Base-by-base conservation (phyloP, 1,140 invertebrate species). In the Physella acuta region DNA sequence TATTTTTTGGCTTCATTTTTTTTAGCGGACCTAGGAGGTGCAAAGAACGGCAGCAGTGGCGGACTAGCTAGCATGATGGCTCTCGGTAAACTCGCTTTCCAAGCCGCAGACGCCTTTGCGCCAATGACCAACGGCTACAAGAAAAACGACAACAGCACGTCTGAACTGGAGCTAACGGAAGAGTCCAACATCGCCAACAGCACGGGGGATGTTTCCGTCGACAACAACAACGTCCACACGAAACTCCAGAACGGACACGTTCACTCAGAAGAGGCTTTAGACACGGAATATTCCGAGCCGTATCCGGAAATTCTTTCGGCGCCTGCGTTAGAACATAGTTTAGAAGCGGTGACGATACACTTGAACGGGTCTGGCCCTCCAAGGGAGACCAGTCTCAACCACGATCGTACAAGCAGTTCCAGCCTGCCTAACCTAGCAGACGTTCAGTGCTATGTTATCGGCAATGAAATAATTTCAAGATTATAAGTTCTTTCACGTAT, bases 31-130 rank as follows among this genome's bases (percentile, higher is more conserved):
- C n/a, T n/a, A n/a, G 14, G 14, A n/a, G 16, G n/a, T 60, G 8
- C 36, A 2, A 66, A 66, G 64, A 55, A 66, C 39, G 64, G 64
- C 31, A 53, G 31, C 8, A 34, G 31, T 14, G 64, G 64, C 2
- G 71, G 71, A 2, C 33, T 68, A 34, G 66, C 64, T 8, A 31
- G 70, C 16, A 71, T 74, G 61, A 71, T 68, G 53, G 70, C 73
- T n/a, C 70, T 74, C 4, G 61, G 73, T 20, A 74, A 68, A 33
- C 70, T 74, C 5, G 67, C 70, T 28, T 71, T 71, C 66, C 65
- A 71, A 24, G 70, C 73, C 1, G 73, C 73, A 1, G 73, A 74
- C 31, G 53, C 73, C 0, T 68, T 74, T 14, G 67, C 73, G 4
- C 70, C 73, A n/a, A 67, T 74, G 16, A 31, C 63, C 55, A 26